Evolutionary conservation across 2,888 invertebrate genomes (phyloP).

Genomic region (Junonia oenone): DNA sequence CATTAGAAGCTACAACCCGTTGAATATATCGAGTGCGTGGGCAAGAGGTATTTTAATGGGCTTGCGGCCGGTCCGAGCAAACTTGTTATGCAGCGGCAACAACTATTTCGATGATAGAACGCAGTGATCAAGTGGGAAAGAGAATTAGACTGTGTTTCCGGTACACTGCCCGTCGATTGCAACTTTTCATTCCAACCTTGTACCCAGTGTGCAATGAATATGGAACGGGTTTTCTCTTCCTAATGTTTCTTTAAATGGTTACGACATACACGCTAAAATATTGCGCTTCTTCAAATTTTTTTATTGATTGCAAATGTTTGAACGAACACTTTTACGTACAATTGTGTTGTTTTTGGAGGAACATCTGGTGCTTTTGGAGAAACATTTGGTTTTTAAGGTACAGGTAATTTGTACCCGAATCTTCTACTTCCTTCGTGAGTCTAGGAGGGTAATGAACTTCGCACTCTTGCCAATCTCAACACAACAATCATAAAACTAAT

Average conservation of each 20-base stretch:
- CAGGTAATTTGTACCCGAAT: too few species aligned
- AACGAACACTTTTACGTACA: background rate
- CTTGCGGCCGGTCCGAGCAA: constrained; percentile 29
- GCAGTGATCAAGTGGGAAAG: constrained; percentile 24
- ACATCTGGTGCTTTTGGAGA: background rate
- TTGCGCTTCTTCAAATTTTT: background rate
- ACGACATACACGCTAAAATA: background rate
- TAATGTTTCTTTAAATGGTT: background rate
- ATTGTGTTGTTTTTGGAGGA: background rate
- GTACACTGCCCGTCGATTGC: constrained; percentile 12
- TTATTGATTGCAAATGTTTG: background rate
- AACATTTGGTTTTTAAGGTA: too few species aligned
- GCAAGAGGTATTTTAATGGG: constrained; percentile 36
- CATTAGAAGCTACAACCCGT: constrained; percentile 16
- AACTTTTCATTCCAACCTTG: background rate
- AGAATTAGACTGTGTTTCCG: constrained; percentile 21
- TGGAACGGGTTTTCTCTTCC: constrained; percentile 10
- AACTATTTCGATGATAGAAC: constrained; percentile 26
- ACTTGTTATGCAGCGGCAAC: constrained; percentile 30
- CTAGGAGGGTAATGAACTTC: too few species aligned
- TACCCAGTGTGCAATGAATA: constrained; percentile 11
- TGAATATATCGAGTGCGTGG: constrained; percentile 25
- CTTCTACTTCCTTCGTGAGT: too few species aligned
- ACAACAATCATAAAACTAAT: too few species aligned
- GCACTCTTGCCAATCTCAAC: too few species aligned